Percentiles rank a stretch among this genome's conserved stretches.
These are phyloP conservation scores for Lutraria rhynchaena DNA, from an alignment of 1,140 invertebrate genomes.

Conservation along the genomic window DNA sequence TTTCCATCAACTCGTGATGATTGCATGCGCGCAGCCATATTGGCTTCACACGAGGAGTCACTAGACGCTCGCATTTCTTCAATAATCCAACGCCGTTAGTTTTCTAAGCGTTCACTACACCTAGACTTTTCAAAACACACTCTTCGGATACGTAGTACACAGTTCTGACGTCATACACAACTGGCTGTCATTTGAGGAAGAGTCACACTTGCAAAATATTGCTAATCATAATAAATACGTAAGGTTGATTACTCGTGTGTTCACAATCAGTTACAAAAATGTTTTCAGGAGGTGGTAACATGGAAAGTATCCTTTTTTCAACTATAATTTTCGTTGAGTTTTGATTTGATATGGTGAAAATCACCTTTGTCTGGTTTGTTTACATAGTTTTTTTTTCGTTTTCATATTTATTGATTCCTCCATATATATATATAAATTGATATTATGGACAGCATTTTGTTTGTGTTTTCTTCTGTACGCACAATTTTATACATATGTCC, in stretches of 20 bases:
- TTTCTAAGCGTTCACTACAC: not conserved
- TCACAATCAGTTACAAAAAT: not conserved
- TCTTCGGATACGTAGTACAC: not conserved
- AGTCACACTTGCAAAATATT: slow-evolving; percentile 58
- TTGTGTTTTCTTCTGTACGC: too few species aligned
- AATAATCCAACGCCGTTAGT: not conserved
- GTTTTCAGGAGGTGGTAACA: slow-evolving; percentile 52
- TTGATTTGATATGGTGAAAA: too few species aligned
- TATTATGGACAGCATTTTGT: too few species aligned
- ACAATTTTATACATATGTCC: too few species aligned
- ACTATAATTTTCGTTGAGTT: too few species aligned
- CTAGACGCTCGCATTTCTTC: slow-evolving; percentile 3
- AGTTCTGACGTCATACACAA: slow-evolving; percentile 57
- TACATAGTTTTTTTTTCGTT: too few species aligned
- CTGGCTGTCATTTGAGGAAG: slow-evolving; percentile 62
- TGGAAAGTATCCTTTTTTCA: slow-evolving; percentile 68
- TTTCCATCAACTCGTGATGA: not conserved
- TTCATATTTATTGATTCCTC: too few species aligned
- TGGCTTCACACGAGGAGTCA: slow-evolving; percentile 15
- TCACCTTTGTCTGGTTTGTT: too few species aligned
- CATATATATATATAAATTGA: too few species aligned
- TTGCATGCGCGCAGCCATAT: slow-evolving; percentile 43
- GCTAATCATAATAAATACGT: not conserved
- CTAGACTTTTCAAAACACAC: slow-evolving; percentile 33
- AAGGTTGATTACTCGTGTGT: not conserved